A percentile compares a stretch with the other conserved stretches of the same genome.
Conservation (phyloP, 2,888 invertebrate genomes). For the Oconnorella tubifera region DNA sequence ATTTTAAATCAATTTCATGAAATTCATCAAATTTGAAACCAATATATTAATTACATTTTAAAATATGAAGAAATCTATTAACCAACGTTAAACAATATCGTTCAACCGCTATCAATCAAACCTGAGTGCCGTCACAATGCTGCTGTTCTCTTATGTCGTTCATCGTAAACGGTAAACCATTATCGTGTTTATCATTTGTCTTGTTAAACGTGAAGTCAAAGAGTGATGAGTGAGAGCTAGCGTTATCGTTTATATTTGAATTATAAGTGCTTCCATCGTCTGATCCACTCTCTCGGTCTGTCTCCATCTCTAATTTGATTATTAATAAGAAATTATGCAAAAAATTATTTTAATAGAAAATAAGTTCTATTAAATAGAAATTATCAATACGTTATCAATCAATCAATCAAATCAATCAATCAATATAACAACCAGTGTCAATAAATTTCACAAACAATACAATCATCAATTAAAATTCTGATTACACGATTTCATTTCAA, state of each 20-base stretch:
- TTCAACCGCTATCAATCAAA: too few relatives aligned
- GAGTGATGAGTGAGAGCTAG: not conserved
- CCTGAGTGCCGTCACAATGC: too few relatives aligned
- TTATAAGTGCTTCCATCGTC: not conserved
- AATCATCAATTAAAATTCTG: too few relatives aligned
- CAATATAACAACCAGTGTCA: too few relatives aligned
- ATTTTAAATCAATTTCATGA: not conserved
- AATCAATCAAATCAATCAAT: too few relatives aligned
- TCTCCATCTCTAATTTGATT: not conserved
- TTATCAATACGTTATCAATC: too few relatives aligned
- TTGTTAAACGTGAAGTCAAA: conserved; percentile 1
- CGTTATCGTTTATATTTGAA: not conserved
- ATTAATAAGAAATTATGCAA: not conserved
- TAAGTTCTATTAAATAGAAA: too few relatives aligned
- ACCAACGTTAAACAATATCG: too few relatives aligned
- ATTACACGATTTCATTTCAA: too few relatives aligned
- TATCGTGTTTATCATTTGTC: not conserved
- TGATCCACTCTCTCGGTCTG: not conserved
- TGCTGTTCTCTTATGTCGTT: not conserved
- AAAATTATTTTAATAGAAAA: too few relatives aligned
- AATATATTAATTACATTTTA: not conserved
- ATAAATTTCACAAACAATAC: not conserved
- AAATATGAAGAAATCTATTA: too few relatives aligned
- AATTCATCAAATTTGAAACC: not conserved
- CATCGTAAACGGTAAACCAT: conserved; percentile 1